Percentiles rank a stretch among this genome's conserved stretches.
Evolutionary conservation across 2,888 invertebrate genomes (phyloP).

Genomic region (Melinopterus prodromus): DNA sequence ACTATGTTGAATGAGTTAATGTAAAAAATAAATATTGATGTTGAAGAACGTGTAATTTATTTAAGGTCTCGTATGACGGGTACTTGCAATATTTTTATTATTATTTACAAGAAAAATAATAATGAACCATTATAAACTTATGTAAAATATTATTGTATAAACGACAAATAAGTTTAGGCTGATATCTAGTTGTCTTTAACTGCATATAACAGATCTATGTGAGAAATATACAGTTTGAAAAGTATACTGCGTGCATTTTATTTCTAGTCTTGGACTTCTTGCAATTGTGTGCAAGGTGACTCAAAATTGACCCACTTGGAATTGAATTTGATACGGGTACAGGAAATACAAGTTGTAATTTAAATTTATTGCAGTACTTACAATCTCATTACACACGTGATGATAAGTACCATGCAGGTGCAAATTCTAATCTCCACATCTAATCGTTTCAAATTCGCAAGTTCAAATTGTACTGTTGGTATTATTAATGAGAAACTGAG

Average conservation of each 20-base stretch:
- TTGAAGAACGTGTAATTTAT: constrained; percentile 35
- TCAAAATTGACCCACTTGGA: background rate
- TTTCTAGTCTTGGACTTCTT: background rate
- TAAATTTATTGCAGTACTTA: background rate
- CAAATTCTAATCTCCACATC: background rate
- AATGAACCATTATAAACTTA: constrained; percentile 12
- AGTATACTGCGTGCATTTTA: background rate
- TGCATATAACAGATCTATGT: constrained; percentile 4
- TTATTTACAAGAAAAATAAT: constrained; percentile 6
- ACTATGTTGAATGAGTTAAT: constrained; percentile 9
- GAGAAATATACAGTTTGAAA: constrained; percentile 4
- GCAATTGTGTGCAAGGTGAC: background rate
- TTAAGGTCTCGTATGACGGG: constrained; percentile 54
- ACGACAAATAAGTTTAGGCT: background rate
- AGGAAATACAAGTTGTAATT: background rate
- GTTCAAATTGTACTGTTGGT: background rate
- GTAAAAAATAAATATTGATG: constrained; percentile 28
- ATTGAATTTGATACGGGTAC: background rate
- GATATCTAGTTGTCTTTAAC: background rate
- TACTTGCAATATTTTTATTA: constrained; percentile 57
- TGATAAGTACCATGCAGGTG: background rate
- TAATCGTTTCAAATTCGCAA: background rate
- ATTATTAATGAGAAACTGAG: background rate
- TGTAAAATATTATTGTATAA: constrained; percentile 26
- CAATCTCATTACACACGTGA: background rate